A percentile compares a stretch with the other conserved stretches of the same genome.
Conservation (phyloP, 1,140 invertebrate genomes). For the Drosophila busckii region DNA sequence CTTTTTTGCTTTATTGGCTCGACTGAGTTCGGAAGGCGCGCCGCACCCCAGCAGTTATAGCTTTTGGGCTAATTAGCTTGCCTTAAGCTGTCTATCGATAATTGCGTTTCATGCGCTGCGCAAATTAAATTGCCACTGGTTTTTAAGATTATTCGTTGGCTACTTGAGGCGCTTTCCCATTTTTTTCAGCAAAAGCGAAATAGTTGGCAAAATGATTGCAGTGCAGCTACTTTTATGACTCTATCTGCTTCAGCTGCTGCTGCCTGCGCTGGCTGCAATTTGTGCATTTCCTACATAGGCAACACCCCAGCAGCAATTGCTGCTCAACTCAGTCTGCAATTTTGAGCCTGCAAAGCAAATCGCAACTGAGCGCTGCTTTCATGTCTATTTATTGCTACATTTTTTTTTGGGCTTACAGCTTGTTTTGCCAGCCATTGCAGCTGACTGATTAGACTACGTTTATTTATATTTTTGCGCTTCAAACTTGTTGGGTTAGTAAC, state of each 20-base stretch:
- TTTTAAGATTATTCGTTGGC: constrained; percentile 31
- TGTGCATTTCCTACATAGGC: constrained; percentile 53
- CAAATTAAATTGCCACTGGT: constrained; percentile 64
- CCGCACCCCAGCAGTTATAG: constrained; percentile 20
- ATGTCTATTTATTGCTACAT: no score
- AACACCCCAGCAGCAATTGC: constrained; percentile 46
- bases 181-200: constrained; percentile 45
- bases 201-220: constrained; percentile 47
- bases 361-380: no score
- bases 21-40: constrained; percentile 15
- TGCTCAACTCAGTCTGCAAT: no score
- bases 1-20: constrained; percentile 31
- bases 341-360: no score
- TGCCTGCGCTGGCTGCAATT: constrained; percentile 30
- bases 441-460: constrained; percentile 38
- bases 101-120: constrained; percentile 37
- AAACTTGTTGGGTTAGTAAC: not conserved
- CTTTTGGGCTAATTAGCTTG: constrained; percentile 52
- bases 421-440: constrained; percentile 25
- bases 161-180: constrained; percentile 17
- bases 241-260: no score
- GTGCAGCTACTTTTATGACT: constrained; percentile 58
- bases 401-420: not conserved
- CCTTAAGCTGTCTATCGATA: constrained; percentile 27
- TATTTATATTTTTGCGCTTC: not conserved